Evolutionary conservation across 2,113 vertebrate species (phyloP), one percentile per base, ranked within the genome.

Genomic region (Ornithorhynchus anatinus): DNA sequence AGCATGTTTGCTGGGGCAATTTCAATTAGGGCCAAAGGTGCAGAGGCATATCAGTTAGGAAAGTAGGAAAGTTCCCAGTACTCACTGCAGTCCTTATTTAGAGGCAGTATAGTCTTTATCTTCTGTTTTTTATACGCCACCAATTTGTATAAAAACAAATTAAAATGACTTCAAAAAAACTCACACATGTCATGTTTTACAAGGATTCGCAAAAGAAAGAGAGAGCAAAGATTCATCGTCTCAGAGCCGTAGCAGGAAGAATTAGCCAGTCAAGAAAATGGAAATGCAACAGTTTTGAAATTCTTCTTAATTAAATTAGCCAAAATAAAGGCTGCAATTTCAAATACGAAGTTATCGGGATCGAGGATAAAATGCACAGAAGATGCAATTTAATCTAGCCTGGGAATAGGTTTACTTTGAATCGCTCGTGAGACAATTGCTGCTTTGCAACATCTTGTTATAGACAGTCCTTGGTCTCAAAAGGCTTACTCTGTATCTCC

Each of bases 171-270:
- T 77, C 40, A 77, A 37, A 68, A 54, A 63, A 57, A 52, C 47
- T 77, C 47, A 42, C 70, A n/a, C 22, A 71, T 51, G 54, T 57
- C 52, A n/a, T n/a, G n/a, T n/a, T n/a, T n/a, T n/a, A n/a, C n/a
- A 68, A 78, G 83, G 72, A 82, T 58, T 76, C 35, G n/a, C n/a
- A 62, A 68, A 64, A 52, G 66, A 63, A 75, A 83, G 78, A 71
- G 43, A 80, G 50, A 56, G 51, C 69, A 65, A 74, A 71, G 38
- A 42, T 48, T 13, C 16, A 56, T 44, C 56, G 43, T 83, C 81
- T 75, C 50, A 76, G 75, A 82, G 80, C 75, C 72, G 83, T 82
- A 66, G 62, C 72, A 76, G 82, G 86, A 88, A 74, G 64, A 64
- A 70, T 58, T 68, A 52, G 54, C 72, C 59, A 77, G 69, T 58